phyloP scores from a whole-genome alignment of 1,140 invertebrate species.

The Hermetia illucens region DNA sequence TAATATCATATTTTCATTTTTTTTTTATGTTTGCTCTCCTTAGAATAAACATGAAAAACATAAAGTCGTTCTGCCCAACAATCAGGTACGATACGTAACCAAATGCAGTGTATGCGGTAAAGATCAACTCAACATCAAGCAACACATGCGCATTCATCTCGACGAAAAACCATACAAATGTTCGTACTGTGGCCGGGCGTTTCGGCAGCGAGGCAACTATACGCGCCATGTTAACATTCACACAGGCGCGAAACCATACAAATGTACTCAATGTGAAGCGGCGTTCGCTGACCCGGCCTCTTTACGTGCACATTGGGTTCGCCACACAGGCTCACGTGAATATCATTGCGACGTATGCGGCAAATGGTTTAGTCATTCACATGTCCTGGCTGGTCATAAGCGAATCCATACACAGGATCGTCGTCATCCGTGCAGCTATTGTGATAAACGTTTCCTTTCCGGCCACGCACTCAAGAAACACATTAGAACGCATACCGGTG shows the following conservation, averaged over 20 bases:
- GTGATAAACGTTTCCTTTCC: neutral
- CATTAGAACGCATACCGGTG: neutral
- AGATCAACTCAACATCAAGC: neutral
- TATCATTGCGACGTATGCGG: slow-evolving; percentile 37
- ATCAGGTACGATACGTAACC: neutral
- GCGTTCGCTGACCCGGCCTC: slow-evolving; percentile 23
- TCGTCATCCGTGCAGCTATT: neutral
- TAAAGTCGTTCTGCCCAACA: neutral
- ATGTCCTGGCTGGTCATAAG: neutral
- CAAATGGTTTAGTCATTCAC: slow-evolving; percentile 23
- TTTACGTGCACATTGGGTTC: slow-evolving; percentile 34
- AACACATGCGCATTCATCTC: neutral
- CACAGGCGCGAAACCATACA: slow-evolving; percentile 17
- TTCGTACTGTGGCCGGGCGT: slow-evolving; percentile 6
- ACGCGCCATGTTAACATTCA: slow-evolving; percentile 4
- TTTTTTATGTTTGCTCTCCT: too few species aligned
- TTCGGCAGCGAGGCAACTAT: slow-evolving; percentile 1
- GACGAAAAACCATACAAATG: slow-evolving; percentile 7
- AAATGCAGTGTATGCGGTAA: neutral
- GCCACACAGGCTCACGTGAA: slow-evolving; percentile 35
- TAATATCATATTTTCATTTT: too few species aligned
- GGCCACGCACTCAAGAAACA: slow-evolving; percentile 10
- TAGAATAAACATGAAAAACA: neutral
- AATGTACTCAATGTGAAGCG: slow-evolving; percentile 29
- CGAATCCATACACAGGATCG: neutral